A percentile compares a stretch with the other conserved stretches of the same genome.
These are phyloP conservation scores for Drosophila triauraria DNA, from an alignment of 1,140 invertebrate species.

Conservation along the genomic window DNA sequence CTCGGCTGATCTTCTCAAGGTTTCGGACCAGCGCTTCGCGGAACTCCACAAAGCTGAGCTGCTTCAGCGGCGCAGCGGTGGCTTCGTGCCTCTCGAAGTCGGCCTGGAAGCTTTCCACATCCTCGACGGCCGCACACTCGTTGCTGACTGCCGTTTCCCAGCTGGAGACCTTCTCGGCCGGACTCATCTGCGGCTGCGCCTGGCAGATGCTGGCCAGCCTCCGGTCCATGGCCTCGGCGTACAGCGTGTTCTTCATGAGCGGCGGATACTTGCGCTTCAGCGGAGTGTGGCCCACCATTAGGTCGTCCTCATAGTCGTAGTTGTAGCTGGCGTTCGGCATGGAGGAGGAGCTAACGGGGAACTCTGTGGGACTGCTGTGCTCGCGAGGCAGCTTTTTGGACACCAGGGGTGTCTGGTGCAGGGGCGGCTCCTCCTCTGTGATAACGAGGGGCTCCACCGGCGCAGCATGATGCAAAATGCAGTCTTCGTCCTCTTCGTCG, in stretches of 20 bases:
- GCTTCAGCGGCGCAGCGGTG: background rate
- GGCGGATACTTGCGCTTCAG: slow-evolving; percentile 57
- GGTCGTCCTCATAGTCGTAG: slow-evolving; percentile 65
- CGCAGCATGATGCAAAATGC: slow-evolving; percentile 17
- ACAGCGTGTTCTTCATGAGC: slow-evolving; percentile 72
- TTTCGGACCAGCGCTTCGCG: slow-evolving; percentile 47
- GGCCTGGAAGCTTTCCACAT: slow-evolving; percentile 73
- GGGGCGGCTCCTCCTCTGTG: slow-evolving; percentile 12
- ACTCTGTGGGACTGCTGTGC: slow-evolving; percentile 75
- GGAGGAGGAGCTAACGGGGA: slow-evolving; percentile 69
- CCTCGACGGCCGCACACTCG: slow-evolving; percentile 68
- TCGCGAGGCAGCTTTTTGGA: slow-evolving; percentile 24
- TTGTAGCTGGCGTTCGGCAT: slow-evolving; percentile 64
- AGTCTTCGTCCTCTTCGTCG: slow-evolving; percentile 40
- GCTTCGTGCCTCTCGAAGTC: slow-evolving; percentile 58
- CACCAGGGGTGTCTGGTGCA: slow-evolving; percentile 3
- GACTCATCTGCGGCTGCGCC: slow-evolving; percentile 71
- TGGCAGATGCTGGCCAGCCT: slow-evolving; percentile 65
- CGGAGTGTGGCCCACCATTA: slow-evolving; percentile 35
- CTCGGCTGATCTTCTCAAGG: slow-evolving; percentile 11
- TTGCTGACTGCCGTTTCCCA: slow-evolving; percentile 59
- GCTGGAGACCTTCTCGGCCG: slow-evolving; percentile 64
- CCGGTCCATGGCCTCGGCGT: slow-evolving; percentile 70
- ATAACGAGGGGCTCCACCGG: slow-evolving; percentile 22
- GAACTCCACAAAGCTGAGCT: slow-evolving; percentile 57